Conservation (phyloP, 2,113 vertebrate species). For the Gopherus flavomarginatus region DNA sequence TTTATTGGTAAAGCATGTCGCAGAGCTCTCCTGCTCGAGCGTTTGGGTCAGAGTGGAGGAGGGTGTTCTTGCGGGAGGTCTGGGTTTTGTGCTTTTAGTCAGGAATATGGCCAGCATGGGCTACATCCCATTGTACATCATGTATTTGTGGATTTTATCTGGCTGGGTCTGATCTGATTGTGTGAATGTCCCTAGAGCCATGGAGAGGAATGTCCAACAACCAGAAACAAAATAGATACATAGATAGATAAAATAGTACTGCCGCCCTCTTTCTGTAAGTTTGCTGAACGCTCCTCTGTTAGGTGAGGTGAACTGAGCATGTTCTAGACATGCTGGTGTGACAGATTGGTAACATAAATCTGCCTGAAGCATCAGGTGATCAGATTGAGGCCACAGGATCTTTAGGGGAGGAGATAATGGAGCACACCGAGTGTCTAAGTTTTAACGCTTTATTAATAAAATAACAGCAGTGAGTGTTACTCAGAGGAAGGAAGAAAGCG, state of each 20-base stretch:
- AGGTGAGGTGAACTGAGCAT: no score
- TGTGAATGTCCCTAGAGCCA: background rate
- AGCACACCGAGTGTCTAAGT: no score
- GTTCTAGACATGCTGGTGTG: accelerated
- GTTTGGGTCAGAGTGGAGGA: background rate
- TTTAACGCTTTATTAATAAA: no score
- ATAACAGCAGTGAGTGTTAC: no score
- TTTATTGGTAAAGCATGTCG: background rate
- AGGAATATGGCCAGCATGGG: background rate
- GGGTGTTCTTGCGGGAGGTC: background rate
- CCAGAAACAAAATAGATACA: conserved; percentile 17
- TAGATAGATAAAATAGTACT: background rate
- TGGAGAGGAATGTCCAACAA: background rate
- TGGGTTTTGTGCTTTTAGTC: background rate
- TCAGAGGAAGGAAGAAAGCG: no score
- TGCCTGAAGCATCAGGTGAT: no score
- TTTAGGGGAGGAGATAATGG: no score
- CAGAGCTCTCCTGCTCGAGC: background rate
- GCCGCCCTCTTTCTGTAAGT: background rate
- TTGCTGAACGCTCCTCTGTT: background rate
- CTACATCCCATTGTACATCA: accelerated
- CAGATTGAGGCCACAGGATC: no score
- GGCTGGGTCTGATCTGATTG: background rate
- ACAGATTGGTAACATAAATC: no score
- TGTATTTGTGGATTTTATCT: background rate